Conservation (phyloP, 2,113 vertebrate genomes). For the Porphyrio hochstetteri region DNA sequence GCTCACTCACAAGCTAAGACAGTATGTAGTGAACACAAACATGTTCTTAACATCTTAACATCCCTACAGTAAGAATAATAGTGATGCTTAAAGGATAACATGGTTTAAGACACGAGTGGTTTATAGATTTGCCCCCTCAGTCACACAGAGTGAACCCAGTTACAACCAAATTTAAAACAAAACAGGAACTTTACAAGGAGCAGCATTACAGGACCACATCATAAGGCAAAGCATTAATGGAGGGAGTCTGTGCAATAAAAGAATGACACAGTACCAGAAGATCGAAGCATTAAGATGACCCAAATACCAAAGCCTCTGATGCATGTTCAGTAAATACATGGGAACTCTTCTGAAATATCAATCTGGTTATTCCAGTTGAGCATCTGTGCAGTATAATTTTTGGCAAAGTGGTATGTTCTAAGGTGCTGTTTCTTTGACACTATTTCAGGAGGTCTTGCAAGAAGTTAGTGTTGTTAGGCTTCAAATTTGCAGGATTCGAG, state of each 20-base stretch:
- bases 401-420: background rate
- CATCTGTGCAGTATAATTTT: background rate
- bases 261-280: background rate
- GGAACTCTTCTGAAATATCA: background rate
- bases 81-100: background rate
- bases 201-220: background rate
- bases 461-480: background rate
- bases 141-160: background rate
- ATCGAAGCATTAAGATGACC: background rate
- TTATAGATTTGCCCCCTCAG: background rate
- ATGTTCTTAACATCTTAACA: background rate
- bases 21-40: background rate
- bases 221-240: background rate
- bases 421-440: background rate
- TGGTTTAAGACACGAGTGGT: background rate
- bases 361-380: constrained; percentile 44
- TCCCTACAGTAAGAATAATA: background rate
- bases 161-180: background rate
- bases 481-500: background rate
- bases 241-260: background rate
- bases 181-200: background rate
- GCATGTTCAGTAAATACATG: background rate
- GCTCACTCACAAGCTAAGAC: background rate
- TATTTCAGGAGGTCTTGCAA: background rate
- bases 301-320: constrained; percentile 57